Evolutionary conservation across 2,888 invertebrate genomes (phyloP).

Genomic region (Amphipyra tragopoginis): DNA sequence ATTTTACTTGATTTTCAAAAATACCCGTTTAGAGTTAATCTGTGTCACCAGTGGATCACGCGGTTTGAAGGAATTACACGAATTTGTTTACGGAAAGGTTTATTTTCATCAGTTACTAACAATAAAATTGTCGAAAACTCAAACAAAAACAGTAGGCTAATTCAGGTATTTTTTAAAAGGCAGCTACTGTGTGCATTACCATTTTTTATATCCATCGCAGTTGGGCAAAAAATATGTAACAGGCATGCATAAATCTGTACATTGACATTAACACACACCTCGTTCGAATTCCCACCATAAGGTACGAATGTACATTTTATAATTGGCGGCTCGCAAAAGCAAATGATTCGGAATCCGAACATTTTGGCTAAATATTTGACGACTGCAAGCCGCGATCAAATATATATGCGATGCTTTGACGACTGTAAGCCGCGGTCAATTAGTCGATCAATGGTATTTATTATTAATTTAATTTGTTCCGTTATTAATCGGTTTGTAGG

Average conservation of each 20-base stretch:
- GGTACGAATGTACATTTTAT: constrained; percentile 29
- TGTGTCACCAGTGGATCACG: too few relatives aligned
- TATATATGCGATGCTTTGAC: constrained; percentile 21
- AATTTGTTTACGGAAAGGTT: too few relatives aligned
- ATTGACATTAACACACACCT: constrained; percentile 34
- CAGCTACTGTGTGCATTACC: too few relatives aligned
- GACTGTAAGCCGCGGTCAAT: constrained; percentile 34
- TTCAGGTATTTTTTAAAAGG: too few relatives aligned
- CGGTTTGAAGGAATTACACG: too few relatives aligned
- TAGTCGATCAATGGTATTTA: constrained; percentile 39
- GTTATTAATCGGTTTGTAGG: constrained; percentile 12
- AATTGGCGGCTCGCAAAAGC: constrained; percentile 60
- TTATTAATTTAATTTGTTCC: constrained; percentile 23
- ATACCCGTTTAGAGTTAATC: too few relatives aligned
- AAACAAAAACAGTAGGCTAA: too few relatives aligned
- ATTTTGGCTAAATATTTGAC: constrained; percentile 30
- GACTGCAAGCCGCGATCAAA: constrained; percentile 30
- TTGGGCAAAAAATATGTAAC: constrained; percentile 4
- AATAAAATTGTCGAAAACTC: too few relatives aligned
- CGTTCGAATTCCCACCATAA: constrained; percentile 14
- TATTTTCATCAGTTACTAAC: too few relatives aligned
- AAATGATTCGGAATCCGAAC: constrained; percentile 35
- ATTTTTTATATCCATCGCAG: too few relatives aligned
- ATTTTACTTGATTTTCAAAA: too few relatives aligned
- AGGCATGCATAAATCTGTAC: constrained; percentile 6